Percentiles rank a stretch among this genome's conserved stretches.
These are phyloP conservation scores for Crocuta crocuta DNA, from an alignment of 2,113 vertebrate species.

Conservation along the genomic window DNA sequence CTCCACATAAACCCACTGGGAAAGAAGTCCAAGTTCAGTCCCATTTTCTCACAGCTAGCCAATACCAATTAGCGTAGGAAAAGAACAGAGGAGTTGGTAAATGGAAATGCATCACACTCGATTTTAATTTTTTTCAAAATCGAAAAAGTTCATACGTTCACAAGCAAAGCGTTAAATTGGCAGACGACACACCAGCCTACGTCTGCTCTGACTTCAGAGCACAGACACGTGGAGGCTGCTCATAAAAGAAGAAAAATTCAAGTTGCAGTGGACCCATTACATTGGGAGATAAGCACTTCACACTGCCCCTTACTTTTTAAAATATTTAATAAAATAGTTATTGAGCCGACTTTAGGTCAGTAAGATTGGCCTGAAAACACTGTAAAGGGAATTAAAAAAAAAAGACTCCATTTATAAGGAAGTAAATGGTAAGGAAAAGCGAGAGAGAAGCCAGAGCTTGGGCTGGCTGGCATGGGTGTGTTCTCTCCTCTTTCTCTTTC, in stretches of 20 bases:
- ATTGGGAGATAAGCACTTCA: not conserved
- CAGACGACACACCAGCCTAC: not conserved
- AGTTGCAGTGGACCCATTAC: not conserved
- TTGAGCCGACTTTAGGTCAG: conserved; percentile 32
- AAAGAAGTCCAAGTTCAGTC: not conserved
- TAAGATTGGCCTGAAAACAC: conserved; percentile 1
- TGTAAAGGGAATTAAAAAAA: not conserved
- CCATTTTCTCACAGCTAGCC: conserved; percentile 6
- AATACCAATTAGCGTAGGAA: not conserved
- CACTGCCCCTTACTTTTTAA: not conserved
- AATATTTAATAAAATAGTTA: conserved; percentile 24
- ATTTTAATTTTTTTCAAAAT: conserved; percentile 28
- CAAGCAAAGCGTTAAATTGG: not conserved
- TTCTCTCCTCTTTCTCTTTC: not conserved
- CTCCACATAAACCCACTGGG: not conserved
- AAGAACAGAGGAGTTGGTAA: not conserved
- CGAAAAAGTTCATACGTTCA: not conserved
- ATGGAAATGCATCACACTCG: conserved; percentile 6
- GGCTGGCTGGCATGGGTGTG: not conserved
- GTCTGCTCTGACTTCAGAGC: not conserved
- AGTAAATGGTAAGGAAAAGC: conserved; percentile 21
- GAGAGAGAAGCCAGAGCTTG: not conserved
- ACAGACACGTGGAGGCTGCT: not conserved
- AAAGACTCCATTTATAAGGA: not conserved
- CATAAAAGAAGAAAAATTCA: not conserved